phyloP scores from a whole-genome alignment of 2,888 invertebrate species.

The Gasteruption jaculator region DNA sequence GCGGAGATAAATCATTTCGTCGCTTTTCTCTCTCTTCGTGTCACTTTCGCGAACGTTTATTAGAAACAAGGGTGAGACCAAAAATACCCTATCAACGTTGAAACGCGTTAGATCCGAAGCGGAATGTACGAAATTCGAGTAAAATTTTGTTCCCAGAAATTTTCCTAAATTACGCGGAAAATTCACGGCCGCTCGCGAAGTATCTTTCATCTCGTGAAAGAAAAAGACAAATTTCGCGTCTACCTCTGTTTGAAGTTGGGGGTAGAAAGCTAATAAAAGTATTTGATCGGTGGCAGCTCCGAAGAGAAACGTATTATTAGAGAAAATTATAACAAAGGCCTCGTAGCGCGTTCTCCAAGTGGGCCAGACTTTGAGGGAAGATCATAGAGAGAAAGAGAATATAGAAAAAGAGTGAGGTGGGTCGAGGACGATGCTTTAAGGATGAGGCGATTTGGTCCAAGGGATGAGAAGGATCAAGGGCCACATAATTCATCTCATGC shows the following conservation, averaged over 20 bases:
- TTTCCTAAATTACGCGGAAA: too few relatives aligned
- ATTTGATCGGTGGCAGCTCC: slow-evolving; percentile 24
- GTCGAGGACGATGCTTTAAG: slow-evolving; percentile 23
- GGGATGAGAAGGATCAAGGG: slow-evolving; percentile 21
- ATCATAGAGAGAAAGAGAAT: slow-evolving; percentile 12
- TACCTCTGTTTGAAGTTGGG: neutral
- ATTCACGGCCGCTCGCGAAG: too few relatives aligned
- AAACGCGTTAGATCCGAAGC: too few relatives aligned
- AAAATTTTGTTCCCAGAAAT: too few relatives aligned
- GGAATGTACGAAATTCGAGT: too few relatives aligned
- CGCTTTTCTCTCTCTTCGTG: too few relatives aligned
- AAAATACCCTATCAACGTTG: too few relatives aligned
- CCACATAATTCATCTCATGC: slow-evolving; percentile 38
- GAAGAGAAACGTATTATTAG: slow-evolving; percentile 31
- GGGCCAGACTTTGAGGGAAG: slow-evolving; percentile 8
- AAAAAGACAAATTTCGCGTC: neutral
- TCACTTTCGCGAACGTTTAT: too few relatives aligned
- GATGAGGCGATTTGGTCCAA: slow-evolving; percentile 18
- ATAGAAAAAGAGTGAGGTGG: slow-evolving; percentile 20
- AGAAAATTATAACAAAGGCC: slow-evolving; percentile 40
- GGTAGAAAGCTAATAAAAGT: slow-evolving; percentile 32
- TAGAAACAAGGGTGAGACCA: too few relatives aligned
- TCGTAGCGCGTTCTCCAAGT: slow-evolving; percentile 18
- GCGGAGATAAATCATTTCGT: too few relatives aligned
- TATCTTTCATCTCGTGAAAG: too few relatives aligned